A percentile compares a stretch with the other conserved stretches of the same genome.
phyloP scores from a whole-genome alignment of 2,113 vertebrate species.

The Mus spicilegus region DNA sequence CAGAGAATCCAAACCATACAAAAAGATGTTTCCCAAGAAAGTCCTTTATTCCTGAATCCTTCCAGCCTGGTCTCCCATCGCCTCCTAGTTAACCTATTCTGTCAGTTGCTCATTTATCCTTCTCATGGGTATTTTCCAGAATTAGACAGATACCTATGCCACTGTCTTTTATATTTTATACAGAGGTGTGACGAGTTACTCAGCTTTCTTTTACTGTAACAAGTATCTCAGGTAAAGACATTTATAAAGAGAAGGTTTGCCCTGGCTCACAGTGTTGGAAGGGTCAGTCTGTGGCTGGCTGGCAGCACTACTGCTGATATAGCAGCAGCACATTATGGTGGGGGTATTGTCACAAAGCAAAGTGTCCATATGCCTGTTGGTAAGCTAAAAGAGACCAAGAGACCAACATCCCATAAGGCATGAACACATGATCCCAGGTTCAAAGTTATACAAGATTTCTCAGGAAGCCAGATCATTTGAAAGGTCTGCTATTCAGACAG shows the following conservation, averaged over 20 bases:
- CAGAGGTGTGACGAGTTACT: neutral
- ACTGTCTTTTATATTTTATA: neutral
- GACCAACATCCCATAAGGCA: neutral
- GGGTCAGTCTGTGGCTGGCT: neutral
- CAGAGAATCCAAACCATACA: neutral
- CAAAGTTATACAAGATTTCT: neutral
- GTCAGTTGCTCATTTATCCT: neutral
- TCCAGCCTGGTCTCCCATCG: rapidly evolving
- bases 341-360: neutral
- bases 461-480: neutral
- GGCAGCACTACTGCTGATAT: neutral
- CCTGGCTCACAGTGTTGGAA: neutral
- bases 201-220: neutral
- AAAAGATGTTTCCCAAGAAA: neutral
- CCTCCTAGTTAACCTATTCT: neutral
- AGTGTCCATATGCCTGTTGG: neutral
- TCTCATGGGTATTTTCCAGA: neutral
- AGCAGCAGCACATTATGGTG: neutral
- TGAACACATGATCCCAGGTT: neutral
- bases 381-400: neutral
- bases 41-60: neutral
- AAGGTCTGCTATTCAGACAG: neutral
- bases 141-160: neutral
- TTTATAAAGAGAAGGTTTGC: neutral
- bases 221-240: neutral